Percentiles rank a stretch among this genome's conserved stretches.
These are phyloP conservation scores for Dipus sagitta DNA, from an alignment of 2,797 vertebrate genomes.

Conservation along the genomic window DNA sequence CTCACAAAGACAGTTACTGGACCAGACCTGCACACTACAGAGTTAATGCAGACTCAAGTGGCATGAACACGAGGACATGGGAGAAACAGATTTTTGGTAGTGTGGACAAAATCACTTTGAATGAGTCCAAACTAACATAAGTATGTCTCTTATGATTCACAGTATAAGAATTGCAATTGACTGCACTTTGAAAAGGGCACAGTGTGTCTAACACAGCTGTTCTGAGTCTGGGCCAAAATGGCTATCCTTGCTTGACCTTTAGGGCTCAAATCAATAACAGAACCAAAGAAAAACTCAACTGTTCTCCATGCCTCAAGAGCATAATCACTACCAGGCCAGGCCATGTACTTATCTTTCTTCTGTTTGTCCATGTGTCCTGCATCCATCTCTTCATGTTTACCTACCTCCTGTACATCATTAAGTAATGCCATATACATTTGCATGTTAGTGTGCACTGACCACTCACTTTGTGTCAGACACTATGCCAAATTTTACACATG, in stretches of 20 bases:
- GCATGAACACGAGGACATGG: not conserved
- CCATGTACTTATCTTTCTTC: not conserved
- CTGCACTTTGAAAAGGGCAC: conserved; percentile 40
- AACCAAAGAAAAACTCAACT: not conserved
- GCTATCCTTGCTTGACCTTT: conserved; percentile 66
- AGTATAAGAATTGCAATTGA: conserved; percentile 38
- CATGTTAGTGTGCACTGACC: not conserved
- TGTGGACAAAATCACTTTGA: not conserved
- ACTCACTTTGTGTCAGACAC: not conserved
- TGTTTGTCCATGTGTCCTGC: not conserved
- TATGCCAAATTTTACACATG: not conserved
- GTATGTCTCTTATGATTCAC: conserved; percentile 55
- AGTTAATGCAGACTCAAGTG: not conserved
- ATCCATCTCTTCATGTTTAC: not conserved
- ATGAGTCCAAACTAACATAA: conserved; percentile 43
- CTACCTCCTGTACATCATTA: not conserved
- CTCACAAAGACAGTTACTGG: not conserved
- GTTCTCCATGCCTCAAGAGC: not conserved
- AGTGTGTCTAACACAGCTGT: conserved; percentile 52
- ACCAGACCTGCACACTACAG: not conserved
- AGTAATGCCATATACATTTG: not conserved
- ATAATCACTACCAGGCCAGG: not conserved
- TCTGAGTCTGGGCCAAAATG: conserved; percentile 46
- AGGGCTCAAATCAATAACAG: conserved; percentile 63
- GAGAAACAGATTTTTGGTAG: not conserved